Evolutionary conservation across 2,888 invertebrate genomes (phyloP), one percentile per base, ranked within the genome.

Genomic region (Cryptocheilus praepositus): DNA sequence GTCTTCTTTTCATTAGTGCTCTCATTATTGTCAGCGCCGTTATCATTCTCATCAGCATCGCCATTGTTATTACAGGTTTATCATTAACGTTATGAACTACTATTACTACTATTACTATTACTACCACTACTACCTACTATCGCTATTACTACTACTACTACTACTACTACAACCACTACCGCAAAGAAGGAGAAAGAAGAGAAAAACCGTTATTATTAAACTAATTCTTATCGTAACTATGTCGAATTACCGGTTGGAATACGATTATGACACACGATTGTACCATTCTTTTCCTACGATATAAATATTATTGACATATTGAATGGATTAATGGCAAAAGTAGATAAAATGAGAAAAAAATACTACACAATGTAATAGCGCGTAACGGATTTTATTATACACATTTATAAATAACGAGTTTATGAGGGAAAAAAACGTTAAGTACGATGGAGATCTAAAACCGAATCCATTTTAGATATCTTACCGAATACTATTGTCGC

Each of bases 251-350:
- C 55, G 66, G 62, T 65, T 19, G 53, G 57, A 66, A 66, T 68
- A 66, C 73, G 71, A 76, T 69, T 71, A n/a, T n/a, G 16, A 53
- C 44, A 36, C 53, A 52, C 45, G 64, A 64, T 67, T 71, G 67
- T 73, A 72, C 73, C 67, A 76, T 79, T 79, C 74, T 77, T 79
- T 81, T 77, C 73, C 74, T 81, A 77, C 73, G 73, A 72, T 69
- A 36, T 36, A 73, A 77, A 61, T 76, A 44, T 77, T 73, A 71
- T 73, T 64, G 65, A 67, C 66, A 70, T 60, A 73, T 36, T 63
- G 73, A 72, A 79, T 77, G 71, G 72, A 65, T 63, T 25, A 19
- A 55, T 5, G 36, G 36, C 36, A 36, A 36, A 36, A 36, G 36
- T 36, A 36, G 3, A 55, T 69, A 70, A 68, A 54, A 67, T 54